Conservation (phyloP, 1,140 invertebrate species). For the Lineus longissimus region DNA sequence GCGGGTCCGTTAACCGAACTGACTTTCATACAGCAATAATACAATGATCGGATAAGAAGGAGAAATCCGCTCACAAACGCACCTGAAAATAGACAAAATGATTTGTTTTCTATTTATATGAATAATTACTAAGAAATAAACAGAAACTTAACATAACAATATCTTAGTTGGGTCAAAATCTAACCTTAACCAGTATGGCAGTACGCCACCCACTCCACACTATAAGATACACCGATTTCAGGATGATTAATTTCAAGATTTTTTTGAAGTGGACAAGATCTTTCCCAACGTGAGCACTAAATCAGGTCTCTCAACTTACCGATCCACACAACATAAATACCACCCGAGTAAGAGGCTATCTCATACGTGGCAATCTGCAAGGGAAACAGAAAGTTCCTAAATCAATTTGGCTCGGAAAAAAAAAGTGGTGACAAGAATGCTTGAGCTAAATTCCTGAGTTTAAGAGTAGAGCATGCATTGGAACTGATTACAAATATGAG, state of each 20-base stretch:
- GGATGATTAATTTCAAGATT: no score
- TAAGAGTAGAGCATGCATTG: background rate
- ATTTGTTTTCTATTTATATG: background rate
- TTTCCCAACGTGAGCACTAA: no score
- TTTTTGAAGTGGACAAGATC: no score
- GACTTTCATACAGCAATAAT: slow-evolving; percentile 74
- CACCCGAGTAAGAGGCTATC: slow-evolving; percentile 61
- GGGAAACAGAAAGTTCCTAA: slow-evolving; percentile 12
- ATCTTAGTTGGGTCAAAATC: no score
- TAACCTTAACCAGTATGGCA: no score
- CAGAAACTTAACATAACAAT: no score
- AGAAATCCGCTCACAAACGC: slow-evolving; percentile 71
- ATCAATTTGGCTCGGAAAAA: background rate
- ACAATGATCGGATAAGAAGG: slow-evolving; percentile 73
- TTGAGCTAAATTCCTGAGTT: background rate
- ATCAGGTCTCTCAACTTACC: slow-evolving; percentile 55
- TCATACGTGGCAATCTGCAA: slow-evolving; percentile 59
- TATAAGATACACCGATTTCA: no score
- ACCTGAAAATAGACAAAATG: slow-evolving; percentile 51
- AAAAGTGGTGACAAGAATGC: background rate
- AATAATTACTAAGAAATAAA: no score
- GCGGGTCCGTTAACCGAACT: background rate
- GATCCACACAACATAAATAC: slow-evolving; percentile 79
- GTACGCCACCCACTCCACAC: no score
- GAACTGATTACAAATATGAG: slow-evolving; percentile 31